Evolutionary conservation across 2,113 vertebrate genomes (phyloP), one percentile per base, ranked within the genome.

Genomic region (Malaclemys terrapin): DNA sequence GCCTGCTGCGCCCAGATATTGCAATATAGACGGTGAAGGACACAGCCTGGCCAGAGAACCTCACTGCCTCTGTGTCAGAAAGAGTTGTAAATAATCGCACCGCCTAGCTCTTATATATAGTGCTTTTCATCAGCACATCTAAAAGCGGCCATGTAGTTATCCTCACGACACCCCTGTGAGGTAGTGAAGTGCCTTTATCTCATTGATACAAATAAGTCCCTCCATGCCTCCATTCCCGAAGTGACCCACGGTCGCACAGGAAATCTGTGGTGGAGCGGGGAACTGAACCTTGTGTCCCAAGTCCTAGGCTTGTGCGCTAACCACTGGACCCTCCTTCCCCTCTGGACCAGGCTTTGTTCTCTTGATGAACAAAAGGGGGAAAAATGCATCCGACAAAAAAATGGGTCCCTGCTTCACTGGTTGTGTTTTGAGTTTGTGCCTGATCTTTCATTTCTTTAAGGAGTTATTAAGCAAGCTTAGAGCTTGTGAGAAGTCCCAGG

Each of bases 1-100:
- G 24, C 17, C 13, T 24, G 0, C 3, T 12, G 24, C 12, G 20
- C 76, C 35, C 81, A 76, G 57, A 29, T 22, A 81, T 38, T 81
- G 11, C 1, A 2, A 10, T 24, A 7, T 52, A 75, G 20, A 25
- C 12, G 82, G n/a, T 0, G 2, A 4, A 25, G 20, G 10, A 13
- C 4, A 75, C 2, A 1, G 42, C 49, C 10, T 0, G 38, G 87
- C 75, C 62, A 53, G 35, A 53, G 35, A 85, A 12, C n/a, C 80
- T 2, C 0, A 5, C 79, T 2, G 72, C 54, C 59, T 79, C 49
- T 90, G 83, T 16, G 47, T n/a, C 22, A 75, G 20, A 25, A 38
- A 75, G n/a, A 19, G 38, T 10, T 38, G n/a, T 75, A 25, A 24
- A 75, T 75, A 6, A 35, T 35, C 35, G 6, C 16, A 13, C 31